Evolutionary conservation across 2,888 invertebrate species (phyloP).

Genomic region (Ochropleura leucogaster): DNA sequence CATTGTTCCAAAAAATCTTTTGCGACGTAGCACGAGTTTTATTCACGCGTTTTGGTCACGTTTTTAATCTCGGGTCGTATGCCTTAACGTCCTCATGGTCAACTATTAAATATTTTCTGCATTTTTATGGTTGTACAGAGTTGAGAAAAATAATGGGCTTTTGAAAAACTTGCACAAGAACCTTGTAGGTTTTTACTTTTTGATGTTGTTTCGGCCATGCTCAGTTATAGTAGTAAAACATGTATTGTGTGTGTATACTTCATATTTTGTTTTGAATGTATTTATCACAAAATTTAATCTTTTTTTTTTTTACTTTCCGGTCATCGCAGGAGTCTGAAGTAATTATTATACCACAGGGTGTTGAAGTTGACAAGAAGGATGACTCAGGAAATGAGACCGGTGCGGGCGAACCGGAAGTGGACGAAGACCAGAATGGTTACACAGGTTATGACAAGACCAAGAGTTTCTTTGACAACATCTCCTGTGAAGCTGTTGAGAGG

Average conservation of each 20-base stretch:
- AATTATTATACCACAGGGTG: conserved; percentile 80
- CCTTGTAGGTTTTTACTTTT: background rate
- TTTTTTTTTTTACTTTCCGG: conserved; percentile 47
- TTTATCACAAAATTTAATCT: conserved; percentile 24
- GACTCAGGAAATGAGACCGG: conserved; percentile 97
- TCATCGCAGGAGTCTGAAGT: conserved; percentile 64
- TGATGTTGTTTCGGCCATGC: background rate
- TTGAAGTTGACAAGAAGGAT: conserved; percentile 95
- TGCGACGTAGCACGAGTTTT: background rate
- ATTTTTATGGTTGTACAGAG: conserved; percentile 2
- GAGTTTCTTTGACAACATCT: conserved; percentile 99
- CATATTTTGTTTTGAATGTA: conserved; percentile 30
- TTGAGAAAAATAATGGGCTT: background rate
- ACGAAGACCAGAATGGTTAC: conserved; percentile 92
- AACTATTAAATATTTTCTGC: background rate
- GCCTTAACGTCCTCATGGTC: background rate
- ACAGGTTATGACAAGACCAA: conserved; percentile 98
- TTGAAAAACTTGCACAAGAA: conserved; percentile 1
- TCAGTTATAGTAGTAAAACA: background rate
- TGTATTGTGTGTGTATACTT: background rate
- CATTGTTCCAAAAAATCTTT: background rate
- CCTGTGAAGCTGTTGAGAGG: conserved; percentile 99
- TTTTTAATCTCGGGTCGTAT: background rate
- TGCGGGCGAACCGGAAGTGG: conserved; percentile 95
- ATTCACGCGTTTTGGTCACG: background rate